These are phyloP conservation scores for Pyrgilauda ruficollis DNA, from an alignment of 2,113 vertebrate genomes.

Conservation along the genomic window DNA sequence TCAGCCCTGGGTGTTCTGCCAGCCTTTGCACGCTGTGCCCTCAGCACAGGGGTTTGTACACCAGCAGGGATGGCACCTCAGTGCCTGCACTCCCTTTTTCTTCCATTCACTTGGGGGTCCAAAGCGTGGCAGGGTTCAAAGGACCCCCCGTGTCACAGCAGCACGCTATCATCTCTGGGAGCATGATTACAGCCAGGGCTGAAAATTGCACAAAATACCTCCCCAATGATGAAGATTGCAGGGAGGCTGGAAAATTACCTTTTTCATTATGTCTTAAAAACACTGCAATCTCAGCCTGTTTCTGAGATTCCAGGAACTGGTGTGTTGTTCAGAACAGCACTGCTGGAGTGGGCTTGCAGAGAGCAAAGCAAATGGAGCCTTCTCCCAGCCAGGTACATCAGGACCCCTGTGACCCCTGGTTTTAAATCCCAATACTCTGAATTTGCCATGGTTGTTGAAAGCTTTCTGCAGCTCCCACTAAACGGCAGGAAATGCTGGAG, in stretches of 20 bases:
- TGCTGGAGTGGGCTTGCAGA: constrained; percentile 3
- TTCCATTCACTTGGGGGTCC: background rate
- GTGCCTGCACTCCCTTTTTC: background rate
- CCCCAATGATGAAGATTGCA: constrained; percentile 53
- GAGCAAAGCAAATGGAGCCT: constrained; percentile 34
- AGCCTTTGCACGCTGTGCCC: background rate
- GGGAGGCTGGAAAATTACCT: constrained; percentile 58
- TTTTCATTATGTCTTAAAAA: constrained; percentile 57
- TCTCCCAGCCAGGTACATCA: background rate
- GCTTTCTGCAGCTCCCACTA: constrained; percentile 23
- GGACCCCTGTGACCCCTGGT: background rate
- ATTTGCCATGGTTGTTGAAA: background rate
- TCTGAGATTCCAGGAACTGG: constrained; percentile 32
- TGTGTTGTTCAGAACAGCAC: background rate
- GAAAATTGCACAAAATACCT: constrained; percentile 64
- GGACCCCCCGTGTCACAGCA: background rate
- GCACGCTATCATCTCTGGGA: constrained; percentile 10
- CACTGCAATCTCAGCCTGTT: constrained; percentile 33
- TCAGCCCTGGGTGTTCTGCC: background rate
- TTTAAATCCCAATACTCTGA: background rate
- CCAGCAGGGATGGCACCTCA: background rate
- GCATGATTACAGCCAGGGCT: background rate
- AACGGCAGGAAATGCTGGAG: background rate
- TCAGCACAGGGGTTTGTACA: fast-evolving
- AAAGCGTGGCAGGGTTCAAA: background rate